Conservation (phyloP, 1,140 invertebrate genomes). For the Drosophila erecta region DNA sequence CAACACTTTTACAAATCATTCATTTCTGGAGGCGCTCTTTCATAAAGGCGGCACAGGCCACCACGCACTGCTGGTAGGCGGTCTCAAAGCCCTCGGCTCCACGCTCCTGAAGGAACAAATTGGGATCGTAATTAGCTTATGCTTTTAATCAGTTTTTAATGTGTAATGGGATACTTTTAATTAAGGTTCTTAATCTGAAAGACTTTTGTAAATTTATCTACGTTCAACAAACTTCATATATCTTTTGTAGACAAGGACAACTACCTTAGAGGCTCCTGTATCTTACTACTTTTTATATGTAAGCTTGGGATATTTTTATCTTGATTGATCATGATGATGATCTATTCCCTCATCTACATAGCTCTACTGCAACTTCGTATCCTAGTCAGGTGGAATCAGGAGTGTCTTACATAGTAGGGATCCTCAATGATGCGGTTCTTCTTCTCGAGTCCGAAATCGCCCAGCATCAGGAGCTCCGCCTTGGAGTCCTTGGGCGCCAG, state of each 20-base stretch:
- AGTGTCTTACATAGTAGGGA: slow-evolving; percentile 91
- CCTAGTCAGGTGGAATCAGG: background rate
- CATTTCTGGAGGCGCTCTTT: slow-evolving; percentile 81
- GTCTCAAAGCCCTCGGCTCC: slow-evolving; percentile 89
- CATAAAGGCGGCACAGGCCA: slow-evolving; percentile 89
- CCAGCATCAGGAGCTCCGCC: slow-evolving; percentile 91
- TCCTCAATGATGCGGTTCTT: slow-evolving; percentile 92
- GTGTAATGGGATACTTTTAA: too few relatives aligned
- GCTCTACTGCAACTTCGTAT: too few relatives aligned
- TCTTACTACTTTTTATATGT: too few relatives aligned
- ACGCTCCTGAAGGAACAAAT: slow-evolving; percentile 86
- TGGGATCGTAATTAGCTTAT: background rate
- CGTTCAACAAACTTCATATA: too few relatives aligned
- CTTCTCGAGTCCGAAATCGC: slow-evolving; percentile 91
- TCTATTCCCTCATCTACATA: too few relatives aligned
- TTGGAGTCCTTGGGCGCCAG: slow-evolving; percentile 87
- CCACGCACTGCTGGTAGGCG: slow-evolving; percentile 89
- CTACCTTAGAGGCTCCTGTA: too few relatives aligned
- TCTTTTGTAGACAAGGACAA: too few relatives aligned
- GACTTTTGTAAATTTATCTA: too few relatives aligned
- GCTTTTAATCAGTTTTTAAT: background rate
- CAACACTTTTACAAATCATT: slow-evolving; percentile 11
- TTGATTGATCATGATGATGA: too few relatives aligned
- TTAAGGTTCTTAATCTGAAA: too few relatives aligned
- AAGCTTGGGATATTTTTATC: too few relatives aligned